A percentile compares a stretch with the other conserved stretches of the same genome.
These are phyloP conservation scores for Bradysia coprophila DNA, from an alignment of 1,140 invertebrate genomes.

Conservation along the genomic window DNA sequence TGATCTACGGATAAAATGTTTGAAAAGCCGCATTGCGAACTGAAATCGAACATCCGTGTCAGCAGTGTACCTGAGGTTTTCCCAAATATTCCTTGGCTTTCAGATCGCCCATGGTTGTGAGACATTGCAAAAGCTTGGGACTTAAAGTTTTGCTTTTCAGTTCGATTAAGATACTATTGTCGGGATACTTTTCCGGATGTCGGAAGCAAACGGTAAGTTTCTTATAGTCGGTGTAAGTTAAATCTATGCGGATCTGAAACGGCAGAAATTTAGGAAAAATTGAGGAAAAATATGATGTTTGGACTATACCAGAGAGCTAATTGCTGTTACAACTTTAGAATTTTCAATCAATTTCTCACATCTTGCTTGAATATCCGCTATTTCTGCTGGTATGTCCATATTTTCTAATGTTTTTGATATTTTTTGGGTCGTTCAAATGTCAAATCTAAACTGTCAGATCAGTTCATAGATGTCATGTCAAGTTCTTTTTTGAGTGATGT, in stretches of 20 bases:
- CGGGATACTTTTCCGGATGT: conserved; percentile 43
- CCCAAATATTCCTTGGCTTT: conserved; percentile 40
- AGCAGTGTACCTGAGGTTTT: conserved; percentile 29
- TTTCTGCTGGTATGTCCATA: no score
- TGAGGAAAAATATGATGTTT: background rate
- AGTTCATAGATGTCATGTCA: no score
- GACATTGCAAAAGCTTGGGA: conserved; percentile 36
- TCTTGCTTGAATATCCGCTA: no score
- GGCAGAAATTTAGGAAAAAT: background rate
- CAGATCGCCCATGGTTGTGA: conserved; percentile 44
- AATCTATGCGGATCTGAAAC: conserved; percentile 33
- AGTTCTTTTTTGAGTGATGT: no score
- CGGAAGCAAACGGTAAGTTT: conserved; percentile 42
- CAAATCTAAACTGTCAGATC: no score
- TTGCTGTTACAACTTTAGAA: no score
- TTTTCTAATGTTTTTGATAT: no score
- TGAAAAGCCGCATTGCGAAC: conserved; percentile 1
- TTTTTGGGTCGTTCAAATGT: no score
- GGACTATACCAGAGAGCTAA: no score
- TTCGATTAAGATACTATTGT: conserved; percentile 37
- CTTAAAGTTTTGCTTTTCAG: conserved; percentile 52
- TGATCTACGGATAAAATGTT: conserved; percentile 10
- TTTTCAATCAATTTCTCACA: no score
- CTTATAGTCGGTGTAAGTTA: conserved; percentile 40
- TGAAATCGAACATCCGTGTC: background rate